These are phyloP conservation scores for Folsomia manolachei DNA, from an alignment of 2,888 invertebrate genomes.

Conservation along the genomic window DNA sequence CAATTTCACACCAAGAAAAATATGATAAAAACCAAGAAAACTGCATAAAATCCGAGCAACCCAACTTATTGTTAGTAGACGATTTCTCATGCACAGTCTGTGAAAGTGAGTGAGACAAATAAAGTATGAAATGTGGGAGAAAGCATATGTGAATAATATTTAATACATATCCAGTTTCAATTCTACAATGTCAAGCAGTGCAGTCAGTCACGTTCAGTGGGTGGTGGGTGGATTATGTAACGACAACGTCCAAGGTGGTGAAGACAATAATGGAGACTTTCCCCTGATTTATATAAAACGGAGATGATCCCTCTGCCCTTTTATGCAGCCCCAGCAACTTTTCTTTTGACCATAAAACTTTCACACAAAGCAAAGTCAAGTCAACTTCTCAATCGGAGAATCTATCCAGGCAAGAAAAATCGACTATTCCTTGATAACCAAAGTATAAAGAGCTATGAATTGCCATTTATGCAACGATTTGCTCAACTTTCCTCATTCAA, in stretches of 20 bases:
- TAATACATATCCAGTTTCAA: no score
- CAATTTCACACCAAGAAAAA: not conserved
- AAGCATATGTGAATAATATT: not conserved
- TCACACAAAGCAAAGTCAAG: not conserved
- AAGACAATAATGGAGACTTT: not conserved
- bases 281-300: not conserved
- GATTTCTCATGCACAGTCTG: no score
- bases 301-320: not conserved
- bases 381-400: not conserved
- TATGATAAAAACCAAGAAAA: no score
- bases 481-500: not conserved
- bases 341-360: not conserved
- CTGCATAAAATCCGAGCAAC: not conserved
- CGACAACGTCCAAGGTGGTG: not conserved
- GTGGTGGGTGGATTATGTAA: not conserved
- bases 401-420: not conserved
- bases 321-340: not conserved
- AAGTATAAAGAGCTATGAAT: not conserved
- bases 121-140: not conserved
- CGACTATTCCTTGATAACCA: not conserved
- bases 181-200: no score
- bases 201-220: no score
- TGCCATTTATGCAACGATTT: not conserved
- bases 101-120: not conserved
- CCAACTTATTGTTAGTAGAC: no score